A percentile compares a stretch with the other conserved stretches of the same genome.
phyloP scores from a whole-genome alignment of 1,140 invertebrate genomes.

The Cephus cinctus region DNA sequence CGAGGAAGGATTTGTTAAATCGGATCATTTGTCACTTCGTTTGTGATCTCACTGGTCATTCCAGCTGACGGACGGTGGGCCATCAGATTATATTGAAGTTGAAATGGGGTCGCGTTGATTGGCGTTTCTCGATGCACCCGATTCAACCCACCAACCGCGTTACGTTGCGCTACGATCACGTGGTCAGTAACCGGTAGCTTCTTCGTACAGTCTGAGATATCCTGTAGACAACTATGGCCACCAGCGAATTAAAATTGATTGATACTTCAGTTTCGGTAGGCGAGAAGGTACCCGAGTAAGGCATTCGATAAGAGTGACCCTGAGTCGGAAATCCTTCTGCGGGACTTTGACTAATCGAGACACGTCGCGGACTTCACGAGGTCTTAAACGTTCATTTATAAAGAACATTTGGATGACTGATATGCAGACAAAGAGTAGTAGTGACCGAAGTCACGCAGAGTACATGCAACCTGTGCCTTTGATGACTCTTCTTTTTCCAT shows the following conservation, averaged over 20 bases:
- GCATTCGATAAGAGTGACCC: too few relatives aligned
- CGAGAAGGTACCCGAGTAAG: not conserved
- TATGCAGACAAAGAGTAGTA: too few relatives aligned
- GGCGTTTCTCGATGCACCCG: constrained; percentile 21
- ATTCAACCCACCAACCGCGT: constrained; percentile 17
- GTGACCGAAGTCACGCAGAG: too few relatives aligned
- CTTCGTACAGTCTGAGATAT: not conserved
- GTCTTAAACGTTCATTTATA: too few relatives aligned
- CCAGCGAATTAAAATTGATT: constrained; percentile 30
- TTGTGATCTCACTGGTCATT: not conserved
- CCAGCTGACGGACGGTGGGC: constrained; percentile 5
- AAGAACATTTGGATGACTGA: too few relatives aligned
- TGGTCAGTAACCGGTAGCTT: constrained; percentile 10
- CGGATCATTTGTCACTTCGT: constrained; percentile 36
- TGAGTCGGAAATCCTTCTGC: too few relatives aligned
- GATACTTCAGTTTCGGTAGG: constrained; percentile 13
- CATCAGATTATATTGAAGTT: constrained; percentile 26
- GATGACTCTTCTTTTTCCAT: too few relatives aligned
- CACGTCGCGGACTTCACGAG: too few relatives aligned
- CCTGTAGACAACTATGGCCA: constrained; percentile 4
- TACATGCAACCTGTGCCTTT: too few relatives aligned
- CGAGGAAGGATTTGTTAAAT: constrained; percentile 26
- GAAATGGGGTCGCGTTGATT: constrained; percentile 27
- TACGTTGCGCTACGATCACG: not conserved
- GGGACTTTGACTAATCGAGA: too few relatives aligned